These are phyloP conservation scores for Megalops atlanticus DNA, from an alignment of 2,113 vertebrate species.

Conservation along the genomic window DNA sequence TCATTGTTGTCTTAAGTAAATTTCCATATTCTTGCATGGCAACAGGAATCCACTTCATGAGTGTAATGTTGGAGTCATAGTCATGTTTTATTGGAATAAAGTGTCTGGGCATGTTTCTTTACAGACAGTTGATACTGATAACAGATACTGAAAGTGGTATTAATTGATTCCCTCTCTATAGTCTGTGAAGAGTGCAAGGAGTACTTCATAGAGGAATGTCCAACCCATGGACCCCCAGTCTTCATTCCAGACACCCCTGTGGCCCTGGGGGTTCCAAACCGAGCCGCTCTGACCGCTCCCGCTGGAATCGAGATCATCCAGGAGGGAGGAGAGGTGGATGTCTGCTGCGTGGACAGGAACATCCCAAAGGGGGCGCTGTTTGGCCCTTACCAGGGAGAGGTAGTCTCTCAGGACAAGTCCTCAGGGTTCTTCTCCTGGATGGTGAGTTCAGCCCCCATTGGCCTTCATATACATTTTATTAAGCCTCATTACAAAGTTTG, in stretches of 20 bases:
- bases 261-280: conserved; percentile 75
- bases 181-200: conserved; percentile 93
- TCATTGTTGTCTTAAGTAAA: neutral
- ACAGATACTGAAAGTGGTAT: no score
- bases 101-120: neutral
- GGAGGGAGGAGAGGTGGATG: conserved; percentile 78
- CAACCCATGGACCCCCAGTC: conserved; percentile 80
- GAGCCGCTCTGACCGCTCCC: conserved; percentile 83
- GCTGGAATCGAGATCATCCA: conserved; percentile 82
- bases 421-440: conserved; percentile 90
- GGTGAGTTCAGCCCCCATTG: conserved; percentile 71
- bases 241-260: conserved; percentile 83
- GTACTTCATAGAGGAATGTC: conserved; percentile 87
- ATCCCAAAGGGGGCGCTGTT: conserved; percentile 89
- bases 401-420: conserved; percentile 83
- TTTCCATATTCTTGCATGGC: no score
- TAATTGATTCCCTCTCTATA: conserved; percentile 59
- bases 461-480: neutral
- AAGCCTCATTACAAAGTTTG: no score
- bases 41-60: no score
- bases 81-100: no score
- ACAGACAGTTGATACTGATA: no score
- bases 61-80: no score
- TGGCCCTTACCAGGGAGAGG: conserved; percentile 89
- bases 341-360: conserved; percentile 79